Conservation (phyloP, 2,113 vertebrate species). For the Aleadryas rufinucha region DNA sequence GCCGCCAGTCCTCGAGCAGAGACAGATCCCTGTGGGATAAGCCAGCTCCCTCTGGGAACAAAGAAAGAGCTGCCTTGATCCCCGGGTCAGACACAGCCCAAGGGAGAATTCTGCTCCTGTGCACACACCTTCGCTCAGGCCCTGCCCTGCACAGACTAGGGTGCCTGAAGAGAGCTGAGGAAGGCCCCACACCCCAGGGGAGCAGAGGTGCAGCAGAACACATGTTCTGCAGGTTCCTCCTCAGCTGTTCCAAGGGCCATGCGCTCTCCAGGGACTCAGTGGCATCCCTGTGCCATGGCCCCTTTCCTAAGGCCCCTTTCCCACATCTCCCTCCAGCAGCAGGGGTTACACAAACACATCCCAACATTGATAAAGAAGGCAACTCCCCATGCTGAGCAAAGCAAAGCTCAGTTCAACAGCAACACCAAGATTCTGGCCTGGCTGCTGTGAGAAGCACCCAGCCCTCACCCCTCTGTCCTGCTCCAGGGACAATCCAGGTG, state of each 20-base stretch:
- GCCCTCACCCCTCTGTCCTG: background rate
- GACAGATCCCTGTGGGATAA: background rate
- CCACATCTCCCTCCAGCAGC: background rate
- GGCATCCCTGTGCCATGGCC: background rate
- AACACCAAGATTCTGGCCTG: rapidly evolving
- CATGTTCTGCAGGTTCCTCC: rapidly evolving
- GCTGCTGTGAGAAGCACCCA: background rate
- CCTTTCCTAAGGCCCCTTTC: background rate
- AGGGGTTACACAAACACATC: background rate
- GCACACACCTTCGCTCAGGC: rapidly evolving
- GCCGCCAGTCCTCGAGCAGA: rapidly evolving
- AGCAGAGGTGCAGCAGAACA: background rate
- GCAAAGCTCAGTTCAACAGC: background rate
- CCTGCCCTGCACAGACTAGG: background rate
- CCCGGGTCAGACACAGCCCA: background rate
- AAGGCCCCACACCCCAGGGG: rapidly evolving
- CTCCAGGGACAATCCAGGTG: background rate
- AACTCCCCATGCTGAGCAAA: rapidly evolving
- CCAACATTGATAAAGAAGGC: rapidly evolving
- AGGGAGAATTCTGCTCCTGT: rapidly evolving
- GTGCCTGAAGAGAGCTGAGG: background rate
- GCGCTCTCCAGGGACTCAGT: rapidly evolving
- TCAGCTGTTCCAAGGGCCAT: rapidly evolving
- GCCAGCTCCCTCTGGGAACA: background rate
- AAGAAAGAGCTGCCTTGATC: background rate